Evolutionary conservation across 2,888 invertebrate genomes (phyloP), one percentile per base, ranked within the genome.

Genomic region (Cryptus armator): DNA sequence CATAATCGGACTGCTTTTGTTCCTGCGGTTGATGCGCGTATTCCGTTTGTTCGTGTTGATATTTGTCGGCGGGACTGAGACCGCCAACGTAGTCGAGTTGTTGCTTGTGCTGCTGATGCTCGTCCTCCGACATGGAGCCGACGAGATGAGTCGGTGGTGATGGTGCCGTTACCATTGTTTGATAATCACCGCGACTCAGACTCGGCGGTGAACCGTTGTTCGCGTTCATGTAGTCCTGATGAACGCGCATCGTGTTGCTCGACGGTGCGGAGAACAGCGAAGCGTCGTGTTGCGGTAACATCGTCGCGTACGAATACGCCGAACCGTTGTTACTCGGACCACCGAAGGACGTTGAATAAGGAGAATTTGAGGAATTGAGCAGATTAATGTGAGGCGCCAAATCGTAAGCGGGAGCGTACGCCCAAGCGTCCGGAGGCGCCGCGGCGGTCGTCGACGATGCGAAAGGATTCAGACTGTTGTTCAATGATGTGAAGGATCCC

Each of bases 371-470:
- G 0, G 97, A 96, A 78, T 97, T 97, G 53, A 97, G 94, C 51
- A 97, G 94, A 91, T 96, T 96, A 82, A 96, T 94, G 91, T 97
- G 97, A 9, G 97, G 96, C 24, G 96, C 96, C n/a, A 97, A 93
- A 90, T 97, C 97, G 92, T 97, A 97, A 0, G 97, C 96, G 48
- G 97, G 96, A 88, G 97, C 97, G 91, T 97, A 97, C 0, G 96
- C 96, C 97, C 97, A 98, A 71, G 97, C 96, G 91, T 97, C 97
- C 0, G 97, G 96, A 2, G 97, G 96, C 83, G 96, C 95, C 82
- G 95, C 94, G 1, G 96, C 94, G 46, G 92, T 91, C 62, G 92
- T 90, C 66, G 92, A 91, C 44, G 92, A 95, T 3, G 96, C 96
- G 48, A 96, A 96, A 6, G 97, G 96, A 81, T 94, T 94, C 77